Evolutionary conservation across 2,888 invertebrate genomes (phyloP).

Genomic region (Ormyrus thymus): DNA sequence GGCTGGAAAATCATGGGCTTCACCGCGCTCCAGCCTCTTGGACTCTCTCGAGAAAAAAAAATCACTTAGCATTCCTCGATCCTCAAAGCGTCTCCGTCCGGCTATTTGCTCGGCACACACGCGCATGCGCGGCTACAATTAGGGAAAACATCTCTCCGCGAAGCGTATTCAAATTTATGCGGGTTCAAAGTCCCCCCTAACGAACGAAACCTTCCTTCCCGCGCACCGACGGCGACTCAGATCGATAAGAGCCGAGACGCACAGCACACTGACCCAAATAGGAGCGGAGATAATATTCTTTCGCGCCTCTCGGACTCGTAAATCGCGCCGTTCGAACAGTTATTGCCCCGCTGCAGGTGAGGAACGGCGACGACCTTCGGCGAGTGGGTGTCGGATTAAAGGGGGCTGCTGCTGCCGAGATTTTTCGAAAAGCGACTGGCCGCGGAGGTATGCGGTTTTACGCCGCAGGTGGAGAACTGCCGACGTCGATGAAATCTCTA

Average conservation of each 20-base stretch:
- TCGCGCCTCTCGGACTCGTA: constrained; percentile 35
- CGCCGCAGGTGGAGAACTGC: too few relatives aligned
- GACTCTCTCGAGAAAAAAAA: neutral
- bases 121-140: constrained; percentile 34
- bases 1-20: too few relatives aligned
- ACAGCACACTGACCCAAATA: neutral
- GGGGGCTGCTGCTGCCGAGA: neutral
- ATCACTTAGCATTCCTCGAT: constrained; percentile 29
- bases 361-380: constrained; percentile 23
- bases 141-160: constrained; percentile 47
- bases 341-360: constrained; percentile 26
- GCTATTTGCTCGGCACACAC: constrained; percentile 18
- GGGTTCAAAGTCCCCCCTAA: constrained; percentile 3
- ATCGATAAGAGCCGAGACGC: neutral
- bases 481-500: too few relatives aligned
- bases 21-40: too few relatives aligned
- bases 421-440: neutral
- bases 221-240: neutral
- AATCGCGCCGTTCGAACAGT: constrained; percentile 20
- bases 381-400: too few relatives aligned
- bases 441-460: too few relatives aligned
- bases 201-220: too few relatives aligned
- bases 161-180: constrained; percentile 53
- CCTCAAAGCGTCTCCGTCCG: neutral
- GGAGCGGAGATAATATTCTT: constrained; percentile 14